These are phyloP conservation scores for Cephonodes hylas DNA, from an alignment of 2,888 invertebrate species.

Conservation along the genomic window DNA sequence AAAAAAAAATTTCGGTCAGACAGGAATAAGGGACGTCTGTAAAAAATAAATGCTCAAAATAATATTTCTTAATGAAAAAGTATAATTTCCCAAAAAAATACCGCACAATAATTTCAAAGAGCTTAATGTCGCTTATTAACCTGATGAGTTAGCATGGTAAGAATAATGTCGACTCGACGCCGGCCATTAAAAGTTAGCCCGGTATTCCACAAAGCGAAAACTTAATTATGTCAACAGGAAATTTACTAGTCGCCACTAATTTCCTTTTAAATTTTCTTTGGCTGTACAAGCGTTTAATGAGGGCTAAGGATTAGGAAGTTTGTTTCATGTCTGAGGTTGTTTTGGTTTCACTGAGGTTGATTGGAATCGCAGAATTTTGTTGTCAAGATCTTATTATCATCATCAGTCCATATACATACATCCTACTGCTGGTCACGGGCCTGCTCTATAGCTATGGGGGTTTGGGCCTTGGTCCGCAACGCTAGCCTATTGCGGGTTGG, in stretches of 20 bases:
- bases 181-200: slow-evolving; percentile 57
- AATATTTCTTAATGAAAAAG: background rate
- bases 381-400: too few relatives aligned
- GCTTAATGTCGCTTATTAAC: slow-evolving; percentile 25
- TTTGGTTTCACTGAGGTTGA: background rate
- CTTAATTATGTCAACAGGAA: slow-evolving; percentile 52
- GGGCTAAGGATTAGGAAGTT: background rate
- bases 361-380: too few relatives aligned
- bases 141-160: slow-evolving; percentile 39
- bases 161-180: slow-evolving; percentile 48
- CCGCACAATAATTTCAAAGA: background rate
- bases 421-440: too few relatives aligned
- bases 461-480: too few relatives aligned
- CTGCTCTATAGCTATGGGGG: too few relatives aligned
- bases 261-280: slow-evolving; percentile 14
- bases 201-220: slow-evolving; percentile 45
- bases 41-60: too few relatives aligned
- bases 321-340: background rate
- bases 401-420: too few relatives aligned
- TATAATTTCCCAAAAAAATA: background rate
- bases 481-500: too few relatives aligned
- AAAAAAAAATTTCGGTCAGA: too few relatives aligned
- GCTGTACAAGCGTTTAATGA: background rate
- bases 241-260: slow-evolving; percentile 48
- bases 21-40: too few relatives aligned